Evolutionary conservation across 2,888 invertebrate species (phyloP).

Genomic region (Lucinisca nassula): DNA sequence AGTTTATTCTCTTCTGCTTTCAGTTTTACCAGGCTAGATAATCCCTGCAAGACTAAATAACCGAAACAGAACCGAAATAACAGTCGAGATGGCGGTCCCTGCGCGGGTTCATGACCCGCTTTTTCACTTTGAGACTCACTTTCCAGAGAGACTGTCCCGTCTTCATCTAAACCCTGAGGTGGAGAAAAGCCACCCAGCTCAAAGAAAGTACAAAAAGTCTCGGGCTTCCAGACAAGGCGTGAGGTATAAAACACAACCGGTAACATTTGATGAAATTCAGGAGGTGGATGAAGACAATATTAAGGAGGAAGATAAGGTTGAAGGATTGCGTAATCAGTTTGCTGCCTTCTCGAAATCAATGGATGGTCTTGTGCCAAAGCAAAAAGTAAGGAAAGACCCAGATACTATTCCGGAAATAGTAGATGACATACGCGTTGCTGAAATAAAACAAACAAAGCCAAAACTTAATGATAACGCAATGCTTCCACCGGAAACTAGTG

Average conservation of each 20-base stretch:
- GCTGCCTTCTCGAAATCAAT: constrained; percentile 86
- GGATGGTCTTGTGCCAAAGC: constrained; percentile 84
- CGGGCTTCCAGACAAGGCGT: constrained; percentile 88
- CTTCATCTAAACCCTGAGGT: constrained; percentile 88
- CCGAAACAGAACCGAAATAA: not conserved
- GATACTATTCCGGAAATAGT: constrained; percentile 53
- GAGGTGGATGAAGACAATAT: constrained; percentile 91
- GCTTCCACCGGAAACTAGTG: not conserved
- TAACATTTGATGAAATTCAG: constrained; percentile 93
- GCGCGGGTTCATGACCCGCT: constrained; percentile 82
- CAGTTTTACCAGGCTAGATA: not conserved
- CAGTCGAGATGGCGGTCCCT: constrained; percentile 49
- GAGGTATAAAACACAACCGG: constrained; percentile 92
- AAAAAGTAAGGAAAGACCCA: constrained; percentile 31
- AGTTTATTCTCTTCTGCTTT: not conserved
- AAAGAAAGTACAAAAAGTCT: constrained; percentile 90
- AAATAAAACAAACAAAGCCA: constrained; percentile 29
- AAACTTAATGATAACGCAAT: constrained; percentile 37
- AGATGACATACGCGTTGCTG: constrained; percentile 15
- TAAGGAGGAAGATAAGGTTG: constrained; percentile 68
- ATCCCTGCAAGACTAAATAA: not conserved
- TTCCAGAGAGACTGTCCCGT: constrained; percentile 91
- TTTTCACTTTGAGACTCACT: constrained; percentile 91
- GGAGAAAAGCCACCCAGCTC: constrained; percentile 65
- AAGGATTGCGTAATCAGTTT: constrained; percentile 77